Percentiles rank a stretch among this genome's conserved stretches.
Evolutionary conservation across 1,140 invertebrate species (phyloP).

Genomic region (Parasteatoda tepidariorum): DNA sequence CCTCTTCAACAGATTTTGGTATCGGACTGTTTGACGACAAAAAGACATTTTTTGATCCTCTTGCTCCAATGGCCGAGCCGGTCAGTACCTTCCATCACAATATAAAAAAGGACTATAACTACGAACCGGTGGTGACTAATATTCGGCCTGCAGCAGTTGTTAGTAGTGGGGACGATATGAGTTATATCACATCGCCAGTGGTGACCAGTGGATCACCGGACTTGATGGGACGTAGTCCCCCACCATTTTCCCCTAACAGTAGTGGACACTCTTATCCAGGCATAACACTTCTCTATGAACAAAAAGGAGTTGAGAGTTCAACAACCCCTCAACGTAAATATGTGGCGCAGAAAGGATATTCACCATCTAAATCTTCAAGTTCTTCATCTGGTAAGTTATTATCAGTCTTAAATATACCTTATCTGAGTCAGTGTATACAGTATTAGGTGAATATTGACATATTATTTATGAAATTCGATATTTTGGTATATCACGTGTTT

Average conservation of each 20-base stretch:
- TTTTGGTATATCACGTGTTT: no score
- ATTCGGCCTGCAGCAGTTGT: constrained; percentile 36
- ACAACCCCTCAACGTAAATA: constrained; percentile 44
- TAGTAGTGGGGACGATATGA: constrained; percentile 28
- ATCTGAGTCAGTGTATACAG: no score
- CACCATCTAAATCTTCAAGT: constrained; percentile 32
- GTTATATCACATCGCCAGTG: constrained; percentile 46
- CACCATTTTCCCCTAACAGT: constrained; percentile 25
- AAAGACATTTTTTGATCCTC: constrained; percentile 48
- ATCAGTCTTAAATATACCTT: not conserved
- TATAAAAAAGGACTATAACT: constrained; percentile 53
- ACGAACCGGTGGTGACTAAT: constrained; percentile 34
- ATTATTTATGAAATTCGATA: no score
- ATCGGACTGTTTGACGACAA: constrained; percentile 47
- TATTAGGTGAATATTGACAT: no score
- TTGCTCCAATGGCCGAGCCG: constrained; percentile 51
- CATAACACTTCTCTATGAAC: constrained; percentile 51
- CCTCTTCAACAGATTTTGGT: constrained; percentile 33
- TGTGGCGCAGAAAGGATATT: constrained; percentile 38
- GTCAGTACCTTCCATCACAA: constrained; percentile 42
- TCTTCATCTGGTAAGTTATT: constrained; percentile 28
- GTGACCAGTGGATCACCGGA: constrained; percentile 47
- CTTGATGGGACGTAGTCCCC: constrained; percentile 29
- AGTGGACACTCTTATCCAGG: constrained; percentile 29
- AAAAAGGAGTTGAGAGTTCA: constrained; percentile 44